phyloP scores from a whole-genome alignment of 2,888 invertebrate species.

The Ernsta delagoae region DNA sequence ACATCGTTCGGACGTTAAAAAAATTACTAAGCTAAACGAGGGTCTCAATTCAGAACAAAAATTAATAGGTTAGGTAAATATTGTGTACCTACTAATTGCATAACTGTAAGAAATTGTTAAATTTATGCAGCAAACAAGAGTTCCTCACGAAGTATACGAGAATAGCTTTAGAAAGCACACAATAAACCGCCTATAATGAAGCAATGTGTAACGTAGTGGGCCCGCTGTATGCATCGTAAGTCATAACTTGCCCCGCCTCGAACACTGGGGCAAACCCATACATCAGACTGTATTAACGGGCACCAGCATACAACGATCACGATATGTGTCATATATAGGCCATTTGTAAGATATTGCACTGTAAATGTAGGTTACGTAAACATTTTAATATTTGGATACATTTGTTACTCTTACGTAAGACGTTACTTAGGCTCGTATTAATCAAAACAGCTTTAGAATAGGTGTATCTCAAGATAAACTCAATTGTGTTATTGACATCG shows the following conservation, averaged over 20 bases:
- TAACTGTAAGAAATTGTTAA: no score
- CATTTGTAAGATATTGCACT: conserved; percentile 1
- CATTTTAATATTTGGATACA: no score
- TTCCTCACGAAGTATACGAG: not conserved
- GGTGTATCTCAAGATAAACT: no score
- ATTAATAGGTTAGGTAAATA: no score
- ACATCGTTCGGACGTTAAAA: no score
- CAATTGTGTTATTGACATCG: no score
- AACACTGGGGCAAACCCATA: conserved; percentile 22
- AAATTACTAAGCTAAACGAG: no score
- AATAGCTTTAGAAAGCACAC: not conserved
- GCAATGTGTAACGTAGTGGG: conserved; percentile 10
- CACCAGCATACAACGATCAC: conserved; percentile 5
- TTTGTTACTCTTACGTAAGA: no score
- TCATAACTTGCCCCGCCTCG: conserved; percentile 25
- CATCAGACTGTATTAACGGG: conserved; percentile 27
- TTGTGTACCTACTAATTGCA: no score
- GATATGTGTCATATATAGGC: conserved; percentile 11
- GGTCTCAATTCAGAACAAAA: no score
- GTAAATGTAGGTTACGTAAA: not conserved
- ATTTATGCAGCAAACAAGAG: not conserved
- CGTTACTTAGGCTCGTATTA: no score
- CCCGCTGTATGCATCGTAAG: conserved; percentile 17
- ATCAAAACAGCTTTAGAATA: no score
- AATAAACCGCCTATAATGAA: conserved; percentile 13